These are phyloP conservation scores for Megaptera novaeangliae DNA, from an alignment of 2,113 vertebrate species.

Conservation along the genomic window DNA sequence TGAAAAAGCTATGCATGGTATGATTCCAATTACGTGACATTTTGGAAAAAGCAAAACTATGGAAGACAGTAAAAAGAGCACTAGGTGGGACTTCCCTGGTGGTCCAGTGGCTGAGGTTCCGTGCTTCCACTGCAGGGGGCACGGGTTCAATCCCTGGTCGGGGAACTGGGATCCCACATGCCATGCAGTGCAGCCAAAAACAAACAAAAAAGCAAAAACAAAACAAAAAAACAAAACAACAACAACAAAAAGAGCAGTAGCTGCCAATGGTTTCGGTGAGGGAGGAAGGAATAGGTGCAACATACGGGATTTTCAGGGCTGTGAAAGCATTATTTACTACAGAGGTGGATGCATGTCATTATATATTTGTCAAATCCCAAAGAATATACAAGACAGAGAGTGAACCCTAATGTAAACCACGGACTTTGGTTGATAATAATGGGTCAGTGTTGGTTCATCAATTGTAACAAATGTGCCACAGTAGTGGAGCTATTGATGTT, in stretches of 20 bases:
- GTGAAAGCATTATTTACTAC: not conserved
- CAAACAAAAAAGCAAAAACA: not conserved
- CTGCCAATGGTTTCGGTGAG: not conserved
- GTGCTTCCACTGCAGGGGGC: not conserved
- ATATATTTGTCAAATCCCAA: not conserved
- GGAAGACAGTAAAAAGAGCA: not conserved
- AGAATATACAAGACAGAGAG: not conserved
- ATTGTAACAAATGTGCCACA: not conserved
- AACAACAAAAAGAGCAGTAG: not conserved
- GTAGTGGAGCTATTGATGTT: not conserved
- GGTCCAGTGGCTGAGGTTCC: not conserved
- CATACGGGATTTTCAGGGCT: not conserved
- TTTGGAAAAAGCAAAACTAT: not conserved
- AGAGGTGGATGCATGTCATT: not conserved
- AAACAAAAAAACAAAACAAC: not conserved
- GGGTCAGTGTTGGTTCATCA: not conserved
- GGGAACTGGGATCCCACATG: not conserved
- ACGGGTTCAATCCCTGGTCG: not conserved
- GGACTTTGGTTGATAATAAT: not conserved
- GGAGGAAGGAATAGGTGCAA: not conserved
- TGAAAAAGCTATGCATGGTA: not conserved
- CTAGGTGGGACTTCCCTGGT: not conserved
- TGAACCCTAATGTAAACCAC: not conserved
- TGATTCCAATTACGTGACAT: not conserved
- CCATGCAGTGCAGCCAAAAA: not conserved